A percentile compares a stretch with the other conserved stretches of the same genome.
These are phyloP conservation scores for Salvelinus sp. DNA, from an alignment of 2,113 vertebrate species.

Conservation along the genomic window DNA sequence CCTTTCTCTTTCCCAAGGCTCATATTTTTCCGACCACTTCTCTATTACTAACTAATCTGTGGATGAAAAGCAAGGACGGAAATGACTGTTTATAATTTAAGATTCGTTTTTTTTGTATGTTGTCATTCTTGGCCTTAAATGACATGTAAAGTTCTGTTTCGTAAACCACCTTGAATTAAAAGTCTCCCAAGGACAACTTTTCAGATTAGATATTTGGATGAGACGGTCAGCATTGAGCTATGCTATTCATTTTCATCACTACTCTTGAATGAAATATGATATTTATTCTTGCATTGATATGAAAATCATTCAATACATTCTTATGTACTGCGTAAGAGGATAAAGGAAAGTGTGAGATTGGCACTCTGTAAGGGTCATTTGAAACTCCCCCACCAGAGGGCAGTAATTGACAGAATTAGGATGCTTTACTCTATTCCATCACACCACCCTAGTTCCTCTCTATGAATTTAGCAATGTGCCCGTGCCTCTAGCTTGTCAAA, in stretches of 20 bases:
- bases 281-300: not conserved
- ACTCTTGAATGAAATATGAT: not conserved
- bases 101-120: slow-evolving; percentile 18
- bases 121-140: slow-evolving; percentile 8
- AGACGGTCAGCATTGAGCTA: not conserved
- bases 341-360: slow-evolving; percentile 15
- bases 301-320: too few species aligned
- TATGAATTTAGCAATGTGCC: not conserved
- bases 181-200: slow-evolving; percentile 10
- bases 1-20: slow-evolving; percentile 34
- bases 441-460: not conserved
- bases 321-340: too few species aligned
- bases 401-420: slow-evolving; percentile 44
- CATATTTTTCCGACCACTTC: slow-evolving; percentile 10
- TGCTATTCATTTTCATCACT: not conserved
- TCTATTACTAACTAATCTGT: not conserved
- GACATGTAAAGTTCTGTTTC: not conserved
- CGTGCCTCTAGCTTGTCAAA: not conserved
- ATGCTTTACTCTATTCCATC: slow-evolving; percentile 26
- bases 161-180: slow-evolving; percentile 12
- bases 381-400: slow-evolving; percentile 65
- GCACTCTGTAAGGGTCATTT: slow-evolving; percentile 32
- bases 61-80: slow-evolving; percentile 12
- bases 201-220: not conserved
- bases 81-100: slow-evolving; percentile 31